These are phyloP conservation scores for Hylomyscus alleni DNA, from an alignment of 2,797 vertebrate genomes.

Conservation along the genomic window DNA sequence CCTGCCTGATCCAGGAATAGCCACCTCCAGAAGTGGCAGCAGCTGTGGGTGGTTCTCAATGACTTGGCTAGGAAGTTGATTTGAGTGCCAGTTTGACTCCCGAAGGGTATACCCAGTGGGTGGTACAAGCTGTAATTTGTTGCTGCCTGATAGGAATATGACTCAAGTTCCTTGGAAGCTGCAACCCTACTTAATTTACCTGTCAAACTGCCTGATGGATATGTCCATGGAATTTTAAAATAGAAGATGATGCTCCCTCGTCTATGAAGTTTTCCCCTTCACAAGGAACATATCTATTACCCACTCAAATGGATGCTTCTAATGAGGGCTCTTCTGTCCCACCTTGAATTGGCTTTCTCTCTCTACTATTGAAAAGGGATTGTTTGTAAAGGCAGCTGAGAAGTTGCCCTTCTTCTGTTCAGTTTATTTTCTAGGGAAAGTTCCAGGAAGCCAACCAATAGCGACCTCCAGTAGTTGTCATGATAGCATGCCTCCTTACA, in stretches of 20 bases:
- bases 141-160: slow-evolving; percentile 82
- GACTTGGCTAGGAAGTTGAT: slow-evolving; percentile 21
- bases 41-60: slow-evolving; percentile 34
- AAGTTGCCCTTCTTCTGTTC: not conserved
- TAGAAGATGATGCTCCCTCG: slow-evolving; percentile 80
- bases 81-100: slow-evolving; percentile 50
- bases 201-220: slow-evolving; percentile 86
- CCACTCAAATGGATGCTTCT: not conserved
- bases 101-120: slow-evolving; percentile 56
- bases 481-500: not conserved
- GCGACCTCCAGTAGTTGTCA: not conserved
- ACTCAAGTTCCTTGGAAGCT: slow-evolving; percentile 84
- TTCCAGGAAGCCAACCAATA: not conserved
- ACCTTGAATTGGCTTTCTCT: slow-evolving; percentile 8
- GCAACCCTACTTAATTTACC: slow-evolving; percentile 87
- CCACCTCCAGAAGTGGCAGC: not conserved
- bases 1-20: slow-evolving; percentile 45
- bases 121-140: slow-evolving; percentile 82
- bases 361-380: slow-evolving; percentile 41
- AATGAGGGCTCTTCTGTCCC: slow-evolving; percentile 58
- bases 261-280: slow-evolving; percentile 70
- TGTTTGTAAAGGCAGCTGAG: slow-evolving; percentile 73
- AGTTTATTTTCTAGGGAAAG: not conserved
- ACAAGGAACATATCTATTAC: slow-evolving; percentile 59
- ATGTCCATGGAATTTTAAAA: slow-evolving; percentile 83